These are phyloP conservation scores for Drosophila koepferae DNA, from an alignment of 2,888 invertebrate genomes.

Conservation along the genomic window DNA sequence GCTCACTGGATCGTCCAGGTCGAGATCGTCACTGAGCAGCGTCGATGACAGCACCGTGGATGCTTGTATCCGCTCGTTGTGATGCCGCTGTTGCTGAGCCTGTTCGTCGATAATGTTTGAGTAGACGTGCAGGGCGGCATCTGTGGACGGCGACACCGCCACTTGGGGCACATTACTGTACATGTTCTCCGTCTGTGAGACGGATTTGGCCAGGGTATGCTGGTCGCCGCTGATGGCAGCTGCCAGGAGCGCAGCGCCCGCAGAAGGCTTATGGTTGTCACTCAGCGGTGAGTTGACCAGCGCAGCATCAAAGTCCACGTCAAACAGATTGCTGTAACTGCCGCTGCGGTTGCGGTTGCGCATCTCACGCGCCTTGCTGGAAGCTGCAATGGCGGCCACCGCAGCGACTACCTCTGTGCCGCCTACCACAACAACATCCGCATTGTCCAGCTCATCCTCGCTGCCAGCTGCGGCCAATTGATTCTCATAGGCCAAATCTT, in stretches of 20 bases:
- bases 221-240: conserved; percentile 72
- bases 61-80: conserved; percentile 44
- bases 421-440: conserved; percentile 79
- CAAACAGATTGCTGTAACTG: conserved; percentile 85
- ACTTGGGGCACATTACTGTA: conserved; percentile 84
- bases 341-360: conserved; percentile 83
- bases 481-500: conserved; percentile 65
- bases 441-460: conserved; percentile 75
- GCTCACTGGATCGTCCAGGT: conserved; percentile 85
- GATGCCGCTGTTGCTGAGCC: conserved; percentile 55
- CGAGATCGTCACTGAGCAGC: conserved; percentile 84
- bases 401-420: conserved; percentile 84
- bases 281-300: conserved; percentile 44
- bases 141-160: conserved; percentile 59
- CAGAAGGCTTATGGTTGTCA: conserved; percentile 52
- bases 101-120: conserved; percentile 84
- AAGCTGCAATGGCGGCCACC: conserved; percentile 83
- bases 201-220: conserved; percentile 69
- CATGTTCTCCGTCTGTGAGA: conserved; percentile 84
- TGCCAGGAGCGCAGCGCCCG: conserved; percentile 69
- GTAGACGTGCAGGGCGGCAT: conserved; percentile 83
- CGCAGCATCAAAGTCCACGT: conserved; percentile 80
- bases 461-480: conserved; percentile 66
- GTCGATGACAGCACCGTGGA: conserved; percentile 81
- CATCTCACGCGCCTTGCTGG: conserved; percentile 79